These are phyloP conservation scores for Collichthys lucidus DNA, from an alignment of 2,113 vertebrate species.

Conservation along the genomic window DNA sequence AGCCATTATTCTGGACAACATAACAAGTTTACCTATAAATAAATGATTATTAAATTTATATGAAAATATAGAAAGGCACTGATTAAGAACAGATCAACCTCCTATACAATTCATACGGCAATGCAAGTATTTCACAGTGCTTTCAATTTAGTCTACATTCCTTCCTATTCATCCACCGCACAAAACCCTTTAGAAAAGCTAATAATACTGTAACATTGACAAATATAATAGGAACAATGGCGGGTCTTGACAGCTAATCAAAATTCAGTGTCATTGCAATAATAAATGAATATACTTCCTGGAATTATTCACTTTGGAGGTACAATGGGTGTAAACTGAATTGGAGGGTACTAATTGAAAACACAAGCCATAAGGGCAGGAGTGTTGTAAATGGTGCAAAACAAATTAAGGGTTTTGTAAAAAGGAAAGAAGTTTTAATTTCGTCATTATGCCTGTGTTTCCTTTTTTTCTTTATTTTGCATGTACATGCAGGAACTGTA, in stretches of 20 bases:
- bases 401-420: conserved; percentile 52
- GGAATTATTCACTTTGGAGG: conserved; percentile 28
- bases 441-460: conserved; percentile 50
- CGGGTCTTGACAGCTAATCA: conserved; percentile 48
- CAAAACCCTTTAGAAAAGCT: conserved; percentile 8
- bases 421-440: conserved; percentile 63
- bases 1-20: conserved; percentile 5
- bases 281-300: conserved; percentile 43
- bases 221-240: conserved; percentile 26
- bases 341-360: conserved; percentile 68
- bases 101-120: not conserved
- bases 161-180: conserved; percentile 18
- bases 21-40: not conserved
- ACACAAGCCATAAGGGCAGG: conserved; percentile 49
- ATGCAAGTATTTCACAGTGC: not conserved
- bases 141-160: not conserved
- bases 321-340: conserved; percentile 59
- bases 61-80: conserved; percentile 3
- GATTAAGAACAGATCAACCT: not conserved
- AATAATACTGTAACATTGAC: conserved; percentile 33
- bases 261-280: conserved; percentile 35
- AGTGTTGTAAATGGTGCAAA: conserved; percentile 59
- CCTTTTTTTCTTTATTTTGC: conserved; percentile 26
- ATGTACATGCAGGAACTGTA: conserved; percentile 64
- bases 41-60: conserved; percentile 9